These are phyloP conservation scores for Eulemur macaco DNA, from an alignment of 2,113 vertebrate genomes.

Conservation along the genomic window DNA sequence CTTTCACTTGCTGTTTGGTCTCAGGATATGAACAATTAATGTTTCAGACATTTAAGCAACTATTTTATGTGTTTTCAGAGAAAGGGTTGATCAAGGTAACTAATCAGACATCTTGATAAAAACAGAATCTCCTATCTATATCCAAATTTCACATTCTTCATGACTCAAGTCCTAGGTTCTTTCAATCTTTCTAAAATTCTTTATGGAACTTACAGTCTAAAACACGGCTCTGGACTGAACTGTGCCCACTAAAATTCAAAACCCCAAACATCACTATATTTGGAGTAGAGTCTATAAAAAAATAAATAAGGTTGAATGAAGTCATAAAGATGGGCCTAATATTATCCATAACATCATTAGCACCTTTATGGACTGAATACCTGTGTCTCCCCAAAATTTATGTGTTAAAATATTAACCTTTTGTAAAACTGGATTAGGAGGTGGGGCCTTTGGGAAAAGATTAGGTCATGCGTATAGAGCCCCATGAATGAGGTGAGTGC, in stretches of 20 bases:
- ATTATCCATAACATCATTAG: neutral
- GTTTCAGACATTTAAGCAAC: neutral
- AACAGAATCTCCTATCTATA: neutral
- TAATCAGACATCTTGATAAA: neutral
- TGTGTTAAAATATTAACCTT: neutral
- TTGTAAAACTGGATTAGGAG: neutral
- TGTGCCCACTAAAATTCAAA: neutral
- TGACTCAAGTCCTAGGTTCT: neutral
- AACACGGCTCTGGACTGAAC: neutral
- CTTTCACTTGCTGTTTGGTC: neutral
- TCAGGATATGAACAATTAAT: neutral
- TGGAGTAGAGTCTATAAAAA: neutral
- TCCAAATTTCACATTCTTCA: neutral
- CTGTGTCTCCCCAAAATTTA: neutral
- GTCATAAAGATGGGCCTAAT: neutral
- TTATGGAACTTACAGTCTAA: neutral
- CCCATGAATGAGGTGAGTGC: neutral
- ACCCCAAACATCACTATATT: neutral
- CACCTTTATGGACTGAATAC: neutral
- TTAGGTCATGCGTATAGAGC: neutral
- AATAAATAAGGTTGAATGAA: neutral
- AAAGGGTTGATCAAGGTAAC: neutral
- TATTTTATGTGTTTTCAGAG: neutral
- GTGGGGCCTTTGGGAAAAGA: neutral
- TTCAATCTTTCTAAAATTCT: neutral